Evolutionary conservation across 1,140 invertebrate species (phyloP), one percentile per base, ranked within the genome.

Genomic region (Drosophila miranda): DNA sequence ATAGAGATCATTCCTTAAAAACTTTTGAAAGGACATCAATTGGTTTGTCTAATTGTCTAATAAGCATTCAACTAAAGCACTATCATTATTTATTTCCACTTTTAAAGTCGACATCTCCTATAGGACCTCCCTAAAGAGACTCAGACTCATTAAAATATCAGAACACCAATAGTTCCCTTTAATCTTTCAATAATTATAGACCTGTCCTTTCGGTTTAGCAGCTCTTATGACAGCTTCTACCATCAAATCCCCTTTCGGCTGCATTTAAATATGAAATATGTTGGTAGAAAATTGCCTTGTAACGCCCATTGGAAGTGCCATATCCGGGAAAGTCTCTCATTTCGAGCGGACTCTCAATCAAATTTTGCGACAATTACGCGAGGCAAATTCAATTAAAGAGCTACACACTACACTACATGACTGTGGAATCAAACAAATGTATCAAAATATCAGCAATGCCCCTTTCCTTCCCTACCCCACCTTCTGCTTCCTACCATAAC

Each of bases 351-450:
- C 21, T 41, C 54, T 45, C 42, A 78, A 84, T 72, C 73, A 56
- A 86, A 74, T 84, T 86, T 74, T 59, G 50, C 48, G 60, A 80
- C 75, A 82, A 82, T 82, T 82, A 74, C 49, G 53, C 43, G 59
- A 50, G 54, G 66, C 59, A 81, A 84, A 84, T 86, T 87, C 63
- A 84, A 86, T 86, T 79, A 86, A 74, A 74, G 71, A 63, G 56
- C 70, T 38, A 11, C 34, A 38, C 34, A 13, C 34, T 38, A 67
- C 61, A 77, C 54, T 48, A 62, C 52, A 63, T 28, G 50, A 42
- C 49, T 49, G 46, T 44, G 48, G 49, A 84, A 59, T 60, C 64
- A 58, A 74, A 74, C 59, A 70, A 84, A 77, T 86, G 60, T 84
- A 86, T 81, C 81, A 84, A 84, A 86, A 86, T 86, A 84, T 66